Evolutionary conservation across 1,140 invertebrate genomes (phyloP).

Genomic region (Oedothorax gibbosus): DNA sequence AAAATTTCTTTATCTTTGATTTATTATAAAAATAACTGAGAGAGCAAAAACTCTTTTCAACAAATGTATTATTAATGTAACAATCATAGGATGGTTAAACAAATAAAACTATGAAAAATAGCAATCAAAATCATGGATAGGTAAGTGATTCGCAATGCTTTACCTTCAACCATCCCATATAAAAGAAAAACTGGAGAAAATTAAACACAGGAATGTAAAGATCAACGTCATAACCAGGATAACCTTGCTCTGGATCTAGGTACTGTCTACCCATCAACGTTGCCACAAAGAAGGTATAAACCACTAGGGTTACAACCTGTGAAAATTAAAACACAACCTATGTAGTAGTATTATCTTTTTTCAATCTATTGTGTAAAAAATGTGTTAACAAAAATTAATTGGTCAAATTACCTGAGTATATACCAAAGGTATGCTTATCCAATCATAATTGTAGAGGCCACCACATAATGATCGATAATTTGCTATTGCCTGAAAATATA

Average conservation of each 20-base stretch:
- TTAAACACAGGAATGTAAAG: slow-evolving; percentile 65
- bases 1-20: too few relatives aligned
- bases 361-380: neutral
- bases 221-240: slow-evolving; percentile 64
- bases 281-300: slow-evolving; percentile 90
- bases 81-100: too few relatives aligned
- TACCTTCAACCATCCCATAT: slow-evolving; percentile 89
- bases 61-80: too few relatives aligned
- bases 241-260: slow-evolving; percentile 72
- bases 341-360: neutral
- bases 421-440: slow-evolving; percentile 72
- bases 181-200: slow-evolving; percentile 89
- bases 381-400: neutral
- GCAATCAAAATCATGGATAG: neutral
- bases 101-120: neutral
- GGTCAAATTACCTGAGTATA: slow-evolving; percentile 68
- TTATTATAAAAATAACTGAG: too few relatives aligned
- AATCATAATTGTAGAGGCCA: slow-evolving; percentile 85
- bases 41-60: too few relatives aligned
- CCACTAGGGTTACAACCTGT: slow-evolving; percentile 70
- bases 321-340: slow-evolving; percentile 71
- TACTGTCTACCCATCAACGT: slow-evolving; percentile 86
- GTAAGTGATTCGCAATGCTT: neutral
- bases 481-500: slow-evolving; percentile 72
- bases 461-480: slow-evolving; percentile 93